Evolutionary conservation across 2,797 vertebrate species (phyloP).

Genomic region (Syngnathus acus): DNA sequence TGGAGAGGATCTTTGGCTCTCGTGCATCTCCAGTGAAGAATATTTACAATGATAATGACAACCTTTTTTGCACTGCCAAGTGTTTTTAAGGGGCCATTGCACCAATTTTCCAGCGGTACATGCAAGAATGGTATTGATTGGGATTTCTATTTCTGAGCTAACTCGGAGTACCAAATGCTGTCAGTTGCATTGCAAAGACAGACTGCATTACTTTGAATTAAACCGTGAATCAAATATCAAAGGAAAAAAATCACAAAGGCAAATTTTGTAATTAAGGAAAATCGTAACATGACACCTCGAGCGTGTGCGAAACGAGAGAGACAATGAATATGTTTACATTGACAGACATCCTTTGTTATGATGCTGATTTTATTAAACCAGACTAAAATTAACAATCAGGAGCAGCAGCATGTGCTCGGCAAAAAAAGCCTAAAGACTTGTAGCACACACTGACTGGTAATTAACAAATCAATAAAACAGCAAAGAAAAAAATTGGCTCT

Average conservation of each 20-base stretch:
- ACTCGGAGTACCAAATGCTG: not conserved
- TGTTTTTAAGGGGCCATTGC: conserved; percentile 12
- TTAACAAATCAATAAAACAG: conserved; percentile 61
- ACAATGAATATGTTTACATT: not conserved
- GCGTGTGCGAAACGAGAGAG: not conserved
- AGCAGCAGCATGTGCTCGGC: not conserved
- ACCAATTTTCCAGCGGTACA: not conserved
- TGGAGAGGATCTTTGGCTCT: not conserved
- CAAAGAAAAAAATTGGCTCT: conserved; percentile 54
- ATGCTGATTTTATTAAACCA: not conserved
- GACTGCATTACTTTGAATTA: not conserved
- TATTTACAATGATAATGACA: conserved; percentile 14
- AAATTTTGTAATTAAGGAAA: not conserved
- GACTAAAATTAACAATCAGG: not conserved
- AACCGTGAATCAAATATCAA: not conserved
- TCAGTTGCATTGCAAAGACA: not conserved
- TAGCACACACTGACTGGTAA: conserved; percentile 58
- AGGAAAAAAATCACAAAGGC: not conserved
- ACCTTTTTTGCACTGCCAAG: conserved; percentile 6
- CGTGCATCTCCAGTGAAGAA: conserved; percentile 8
- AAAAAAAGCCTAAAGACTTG: conserved; percentile 50
- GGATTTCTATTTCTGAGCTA: not conserved
- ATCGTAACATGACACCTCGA: not conserved
- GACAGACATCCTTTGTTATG: not conserved
- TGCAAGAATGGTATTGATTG: not conserved